Evolutionary conservation across 2,797 vertebrate species (phyloP).

Genomic region (Typhlichthys subterraneus): DNA sequence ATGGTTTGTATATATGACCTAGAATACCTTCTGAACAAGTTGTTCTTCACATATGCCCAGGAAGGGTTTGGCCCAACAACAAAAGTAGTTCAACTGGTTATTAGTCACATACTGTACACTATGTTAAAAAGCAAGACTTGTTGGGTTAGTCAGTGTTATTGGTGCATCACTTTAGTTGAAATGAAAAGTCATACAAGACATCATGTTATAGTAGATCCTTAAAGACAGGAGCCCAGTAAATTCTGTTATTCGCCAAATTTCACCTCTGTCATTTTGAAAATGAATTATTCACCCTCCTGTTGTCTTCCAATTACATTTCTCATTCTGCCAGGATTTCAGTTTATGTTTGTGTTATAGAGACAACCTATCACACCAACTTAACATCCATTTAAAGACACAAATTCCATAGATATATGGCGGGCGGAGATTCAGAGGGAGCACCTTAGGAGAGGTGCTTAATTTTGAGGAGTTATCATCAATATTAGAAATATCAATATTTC

Average conservation of each 20-base stretch:
- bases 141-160: background rate
- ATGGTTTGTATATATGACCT: constrained; percentile 17
- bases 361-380: background rate
- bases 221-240: no score
- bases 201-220: background rate
- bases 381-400: background rate
- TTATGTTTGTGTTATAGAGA: background rate
- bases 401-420: no score
- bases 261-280: constrained; percentile 68
- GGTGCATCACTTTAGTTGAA: background rate
- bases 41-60: constrained; percentile 36
- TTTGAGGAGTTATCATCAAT: no score
- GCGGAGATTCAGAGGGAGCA: no score
- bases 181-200: constrained; percentile 1
- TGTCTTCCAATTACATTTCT: constrained; percentile 69
- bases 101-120: constrained; percentile 17
- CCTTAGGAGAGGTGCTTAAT: no score
- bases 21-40: constrained; percentile 54
- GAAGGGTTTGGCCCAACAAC: constrained; percentile 30
- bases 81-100: constrained; percentile 30
- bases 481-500: no score
- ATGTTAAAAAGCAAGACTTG: constrained; percentile 1
- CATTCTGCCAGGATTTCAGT: constrained; percentile 40
- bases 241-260: constrained; percentile 39
- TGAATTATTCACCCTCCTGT: constrained; percentile 63